Evolutionary conservation across 2,888 invertebrate genomes (phyloP), one percentile per base, ranked within the genome.

Genomic region (Colletes collaris): DNA sequence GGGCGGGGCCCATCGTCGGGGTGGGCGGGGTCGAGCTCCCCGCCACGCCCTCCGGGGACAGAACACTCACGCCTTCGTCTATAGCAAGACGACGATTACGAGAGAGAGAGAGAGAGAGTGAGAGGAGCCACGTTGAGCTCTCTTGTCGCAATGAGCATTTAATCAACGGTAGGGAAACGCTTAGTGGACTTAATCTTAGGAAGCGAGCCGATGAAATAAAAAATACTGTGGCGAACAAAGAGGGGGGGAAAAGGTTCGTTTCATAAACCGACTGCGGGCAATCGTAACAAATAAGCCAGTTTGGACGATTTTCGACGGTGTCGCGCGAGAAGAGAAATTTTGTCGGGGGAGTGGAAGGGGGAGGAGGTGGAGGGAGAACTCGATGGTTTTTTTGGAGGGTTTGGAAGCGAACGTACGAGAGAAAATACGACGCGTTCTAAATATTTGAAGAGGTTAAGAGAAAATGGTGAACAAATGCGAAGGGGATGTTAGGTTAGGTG

Each of bases 71-170:
- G 7, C 44, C 10, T 8, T 0, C 8, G 44, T 10, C 44, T 46
- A 46, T 46, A 7, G 11, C n/a, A 16, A n/a, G 16, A 66, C 35
- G 56, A 49, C 37, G 58, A 11, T 53, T 7, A 55, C 37, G 8
- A 35, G 44, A n/a, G 63, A 78, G 59, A 71, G 50, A 73, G n/a
- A 50, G 65, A 76, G 37, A 44, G 53, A 27, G 27, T 2, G 27
- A 27, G 27, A 56, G 63, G 67, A 71, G 59, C 55, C 56, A 63
- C 71, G 69, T 74, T 81, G 78, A 73, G 84, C 87, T 85, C 87
- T 89, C 88, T 87, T 76, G 88, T 86, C 89, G 90, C 90, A 40
- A 89, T 89, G 91, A 92, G 91, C 91, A 91, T 92, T 91, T 92
- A 91, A 92, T 92, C 91, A 92, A 91, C 89, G 89, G 88, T 91